Evolutionary conservation across 1,140 invertebrate species (phyloP), one percentile per base, ranked within the genome.

Genomic region (Stegodyphus dumicola): DNA sequence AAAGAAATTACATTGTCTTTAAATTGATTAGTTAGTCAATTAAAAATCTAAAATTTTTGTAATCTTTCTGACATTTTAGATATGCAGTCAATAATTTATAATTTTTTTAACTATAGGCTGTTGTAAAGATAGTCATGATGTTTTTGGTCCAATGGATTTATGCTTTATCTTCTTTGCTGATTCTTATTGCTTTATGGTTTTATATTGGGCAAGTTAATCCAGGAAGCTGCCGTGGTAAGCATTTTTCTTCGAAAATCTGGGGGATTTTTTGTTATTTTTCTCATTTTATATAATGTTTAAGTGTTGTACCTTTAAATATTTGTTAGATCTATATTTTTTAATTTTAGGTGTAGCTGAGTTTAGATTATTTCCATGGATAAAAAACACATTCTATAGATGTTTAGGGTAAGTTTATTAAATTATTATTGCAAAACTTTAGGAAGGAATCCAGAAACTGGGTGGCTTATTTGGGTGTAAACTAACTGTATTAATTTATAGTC

Each of bases 181-280:
- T 94, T 9, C 93, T 97, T 84, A 94, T 96, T 90, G 90, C 97
- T 51, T 93, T 98, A 67, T 98, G 96, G 94, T 93, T 97, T 88
- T 98, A 99, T 89, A 96, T 99, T 79, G 96, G 96, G 11, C 95
- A 95, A 65, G 95, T 96, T 7, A 98, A 97, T 92, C 97, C 97
- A 6, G 96, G 97, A 6, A 95, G 97, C 9, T 97, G 96, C 90
- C 96, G 97, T 18, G 97, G 97, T 87, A 91, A 95, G 9, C 64
- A n/a, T 49, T 71, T 64, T 33, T 33, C 33, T 33, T 33, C 3
- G 9, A 9, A 60, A 60, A 10, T 10, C 0, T 5, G 5, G 1
- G 5, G 1, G 15, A 60, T 60, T 10, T 60, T 60, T 60, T 60
- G 56, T 5, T 60, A 10, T 60, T 15, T 60, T 60, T 2, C 15